A percentile compares a stretch with the other conserved stretches of the same genome.
phyloP scores from a whole-genome alignment of 2,113 vertebrate genomes.

The Petroica traversi region DNA sequence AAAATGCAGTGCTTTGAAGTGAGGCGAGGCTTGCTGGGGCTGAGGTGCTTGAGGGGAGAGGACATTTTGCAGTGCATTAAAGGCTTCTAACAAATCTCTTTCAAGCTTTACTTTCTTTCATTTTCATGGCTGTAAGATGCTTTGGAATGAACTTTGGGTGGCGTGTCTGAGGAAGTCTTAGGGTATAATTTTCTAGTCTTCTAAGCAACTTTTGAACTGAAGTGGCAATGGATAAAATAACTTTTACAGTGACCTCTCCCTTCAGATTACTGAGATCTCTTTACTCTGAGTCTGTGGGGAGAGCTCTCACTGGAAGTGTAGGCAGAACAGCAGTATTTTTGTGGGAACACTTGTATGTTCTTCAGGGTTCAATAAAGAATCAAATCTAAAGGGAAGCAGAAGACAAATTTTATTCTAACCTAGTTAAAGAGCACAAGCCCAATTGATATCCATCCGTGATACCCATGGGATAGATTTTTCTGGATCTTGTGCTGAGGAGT shows the following conservation, averaged over 20 bases:
- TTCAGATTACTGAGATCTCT: background rate
- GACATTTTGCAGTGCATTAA: background rate
- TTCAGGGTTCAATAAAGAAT: background rate
- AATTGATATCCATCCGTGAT: background rate
- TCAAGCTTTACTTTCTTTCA: background rate
- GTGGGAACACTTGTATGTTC: background rate
- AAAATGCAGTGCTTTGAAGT: conserved; percentile 27
- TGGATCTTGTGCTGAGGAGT: background rate
- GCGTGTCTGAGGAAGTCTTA: accelerated
- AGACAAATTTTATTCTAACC: background rate
- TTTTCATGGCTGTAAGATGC: background rate
- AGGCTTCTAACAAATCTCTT: background rate
- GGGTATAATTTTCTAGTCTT: background rate
- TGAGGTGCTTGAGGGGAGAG: background rate
- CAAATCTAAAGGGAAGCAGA: background rate
- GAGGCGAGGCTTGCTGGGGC: background rate
- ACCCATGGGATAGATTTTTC: background rate
- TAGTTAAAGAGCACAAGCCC: background rate
- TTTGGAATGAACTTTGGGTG: background rate
- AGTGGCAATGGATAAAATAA: background rate
- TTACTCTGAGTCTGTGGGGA: background rate
- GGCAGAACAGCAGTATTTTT: background rate
- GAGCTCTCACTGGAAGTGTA: background rate
- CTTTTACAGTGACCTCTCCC: background rate
- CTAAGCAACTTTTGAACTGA: background rate